phyloP scores from a whole-genome alignment of 2,113 vertebrate genomes.

The Brachionichthys hirsutus region DNA sequence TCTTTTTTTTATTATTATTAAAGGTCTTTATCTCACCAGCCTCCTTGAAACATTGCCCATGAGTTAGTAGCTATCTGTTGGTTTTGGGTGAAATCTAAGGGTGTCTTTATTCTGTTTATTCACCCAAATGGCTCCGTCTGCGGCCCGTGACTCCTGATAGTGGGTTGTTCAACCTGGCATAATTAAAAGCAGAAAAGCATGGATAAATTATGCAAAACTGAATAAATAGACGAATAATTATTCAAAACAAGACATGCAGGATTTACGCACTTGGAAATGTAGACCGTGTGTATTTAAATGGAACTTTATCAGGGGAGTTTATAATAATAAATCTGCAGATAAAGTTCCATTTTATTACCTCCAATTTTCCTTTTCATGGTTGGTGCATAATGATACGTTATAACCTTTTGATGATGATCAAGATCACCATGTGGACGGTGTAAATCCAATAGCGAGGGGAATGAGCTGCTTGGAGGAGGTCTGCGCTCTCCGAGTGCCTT shows the following conservation, averaged over 20 bases:
- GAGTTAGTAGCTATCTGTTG: slow-evolving; percentile 32
- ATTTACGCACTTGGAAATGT: not conserved
- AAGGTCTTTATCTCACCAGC: slow-evolving; percentile 13
- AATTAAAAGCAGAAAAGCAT: slow-evolving; percentile 4
- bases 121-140: slow-evolving; percentile 17
- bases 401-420: no score
- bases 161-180: not conserved
- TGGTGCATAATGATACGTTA: no score
- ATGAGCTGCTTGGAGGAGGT: no score
- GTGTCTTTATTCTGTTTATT: slow-evolving; percentile 27
- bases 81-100: slow-evolving; percentile 40
- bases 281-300: no score
- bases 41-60: slow-evolving; percentile 18
- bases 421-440: no score
- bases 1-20: slow-evolving; percentile 25
- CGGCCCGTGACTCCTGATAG: slow-evolving; percentile 10
- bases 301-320: no score
- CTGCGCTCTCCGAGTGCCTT: no score
- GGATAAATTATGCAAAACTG: slow-evolving; percentile 2
- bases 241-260: slow-evolving; percentile 15
- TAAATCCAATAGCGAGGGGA: no score
- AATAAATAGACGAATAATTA: slow-evolving; percentile 45
- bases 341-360: no score
- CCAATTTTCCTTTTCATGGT: no score
- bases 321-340: no score